Evolutionary conservation across 2,888 invertebrate genomes (phyloP).

Genomic region (Microctonus hyperodae): DNA sequence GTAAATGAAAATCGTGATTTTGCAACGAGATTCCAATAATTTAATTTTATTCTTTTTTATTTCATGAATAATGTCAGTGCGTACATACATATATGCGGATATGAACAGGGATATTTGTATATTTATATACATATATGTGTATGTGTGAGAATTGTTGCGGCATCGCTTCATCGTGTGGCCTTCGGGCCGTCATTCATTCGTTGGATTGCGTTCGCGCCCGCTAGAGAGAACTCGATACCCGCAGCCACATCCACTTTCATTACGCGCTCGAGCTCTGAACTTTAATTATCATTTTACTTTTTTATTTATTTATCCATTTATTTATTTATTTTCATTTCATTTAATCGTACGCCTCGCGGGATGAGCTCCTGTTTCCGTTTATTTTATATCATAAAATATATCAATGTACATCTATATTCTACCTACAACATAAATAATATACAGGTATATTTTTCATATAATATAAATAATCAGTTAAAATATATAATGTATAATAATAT

Average conservation of each 20-base stretch:
- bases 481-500: too few species aligned
- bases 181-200: constrained; percentile 21
- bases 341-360: background rate
- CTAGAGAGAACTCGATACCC: constrained; percentile 6
- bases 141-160: constrained; percentile 18
- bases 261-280: constrained; percentile 45
- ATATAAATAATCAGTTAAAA: background rate
- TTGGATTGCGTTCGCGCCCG: background rate
- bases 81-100: background rate
- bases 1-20: background rate
- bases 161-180: constrained; percentile 18
- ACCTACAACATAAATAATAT: background rate
- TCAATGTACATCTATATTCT: constrained; percentile 6
- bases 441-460: too few species aligned
- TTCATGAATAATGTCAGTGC: background rate
- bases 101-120: background rate
- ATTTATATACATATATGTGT: constrained; percentile 26
- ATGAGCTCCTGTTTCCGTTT: constrained; percentile 9
- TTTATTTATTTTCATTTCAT: constrained; percentile 1
- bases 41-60: background rate
- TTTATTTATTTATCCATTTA: background rate
- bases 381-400: background rate
- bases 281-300: constrained; percentile 60
- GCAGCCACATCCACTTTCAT: constrained; percentile 54
- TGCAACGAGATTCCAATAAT: background rate